Evolutionary conservation across 2,888 invertebrate genomes (phyloP).

Genomic region (Steromphala cineraria): DNA sequence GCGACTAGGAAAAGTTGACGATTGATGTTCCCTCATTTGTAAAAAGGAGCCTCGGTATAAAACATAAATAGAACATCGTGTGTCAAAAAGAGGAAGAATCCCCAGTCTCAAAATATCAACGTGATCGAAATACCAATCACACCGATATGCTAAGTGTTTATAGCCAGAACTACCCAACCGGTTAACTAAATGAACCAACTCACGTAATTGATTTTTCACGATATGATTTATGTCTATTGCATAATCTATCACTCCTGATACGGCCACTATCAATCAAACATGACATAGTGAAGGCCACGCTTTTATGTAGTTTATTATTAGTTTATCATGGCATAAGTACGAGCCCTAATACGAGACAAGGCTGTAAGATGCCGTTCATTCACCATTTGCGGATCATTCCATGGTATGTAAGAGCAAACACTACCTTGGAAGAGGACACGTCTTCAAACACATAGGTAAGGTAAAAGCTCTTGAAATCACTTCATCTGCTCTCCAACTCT

Average conservation of each 20-base stretch:
- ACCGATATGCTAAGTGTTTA: too few species aligned
- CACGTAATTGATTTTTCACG: too few species aligned
- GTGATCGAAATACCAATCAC: too few species aligned
- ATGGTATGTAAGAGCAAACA: neutral
- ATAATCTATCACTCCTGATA: neutral
- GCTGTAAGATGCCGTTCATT: neutral
- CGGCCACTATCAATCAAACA: neutral
- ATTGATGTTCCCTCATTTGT: too few species aligned
- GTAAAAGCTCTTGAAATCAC: slow-evolving; percentile 3
- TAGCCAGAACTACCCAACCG: too few species aligned
- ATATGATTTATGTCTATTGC: neutral
- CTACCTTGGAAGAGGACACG: neutral
- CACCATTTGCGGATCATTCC: neutral
- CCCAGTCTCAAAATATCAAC: too few species aligned
- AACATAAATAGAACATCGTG: too few species aligned
- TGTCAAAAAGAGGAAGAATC: too few species aligned
- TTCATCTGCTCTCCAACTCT: neutral
- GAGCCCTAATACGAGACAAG: neutral
- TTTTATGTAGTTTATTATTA: neutral
- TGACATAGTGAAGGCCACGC: neutral
- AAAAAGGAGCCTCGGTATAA: too few species aligned
- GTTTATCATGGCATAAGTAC: too few species aligned
- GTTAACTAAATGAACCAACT: too few species aligned
- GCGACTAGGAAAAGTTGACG: too few species aligned
- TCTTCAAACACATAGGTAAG: slow-evolving; percentile 10